Evolutionary conservation across 2,888 invertebrate genomes (phyloP), one percentile per base, ranked within the genome.

Genomic region (Andricus curvator): DNA sequence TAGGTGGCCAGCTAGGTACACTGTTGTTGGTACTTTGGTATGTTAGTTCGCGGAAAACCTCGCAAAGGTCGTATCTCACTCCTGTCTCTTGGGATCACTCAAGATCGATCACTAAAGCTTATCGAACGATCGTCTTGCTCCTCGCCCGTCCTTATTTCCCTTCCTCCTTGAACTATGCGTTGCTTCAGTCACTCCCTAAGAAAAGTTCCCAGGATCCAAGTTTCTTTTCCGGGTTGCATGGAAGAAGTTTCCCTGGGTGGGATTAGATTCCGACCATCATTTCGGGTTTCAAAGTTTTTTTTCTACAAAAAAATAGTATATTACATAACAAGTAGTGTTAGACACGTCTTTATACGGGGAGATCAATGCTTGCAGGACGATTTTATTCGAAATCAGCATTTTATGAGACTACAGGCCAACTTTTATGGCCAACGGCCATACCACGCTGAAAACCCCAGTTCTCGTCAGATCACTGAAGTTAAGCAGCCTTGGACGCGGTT

Each of bases 61-160:
- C 56, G 74, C 48, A 33, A 56, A 48, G 74, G 48, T 74, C 56
- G 74, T 74, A 56, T 51, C 48, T 74, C 56, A 22, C 5, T 37
- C 56, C 51, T 74, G 56, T 74, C 74, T 51, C 48, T 51, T 74
- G 56, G 33, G 33, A 74, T 74, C 51, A 74, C 74, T 74, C 74
- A 56, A 74, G 74, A 74, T 51, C 56, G 74, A 51, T 74, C 56
- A 56, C 37, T 33, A 20, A 48, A 9, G 48, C 74, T 74, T 74
- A 66, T 66, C 66, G n/a, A n/a, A 20, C 41, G 37, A 66, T 66
- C 66, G 41, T 66, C 66, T 66, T n/a, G 66, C 33, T 66, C 66
- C 37, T 37, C 41, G 11, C 33, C 41, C 11, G 37, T 66, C 37
- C 66, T 41, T 66, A 37, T 66, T 66, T n/a, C 20, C 37, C 37